Evolutionary conservation across 2,113 vertebrate species (phyloP).

Genomic region (Scartelaos histophorus): DNA sequence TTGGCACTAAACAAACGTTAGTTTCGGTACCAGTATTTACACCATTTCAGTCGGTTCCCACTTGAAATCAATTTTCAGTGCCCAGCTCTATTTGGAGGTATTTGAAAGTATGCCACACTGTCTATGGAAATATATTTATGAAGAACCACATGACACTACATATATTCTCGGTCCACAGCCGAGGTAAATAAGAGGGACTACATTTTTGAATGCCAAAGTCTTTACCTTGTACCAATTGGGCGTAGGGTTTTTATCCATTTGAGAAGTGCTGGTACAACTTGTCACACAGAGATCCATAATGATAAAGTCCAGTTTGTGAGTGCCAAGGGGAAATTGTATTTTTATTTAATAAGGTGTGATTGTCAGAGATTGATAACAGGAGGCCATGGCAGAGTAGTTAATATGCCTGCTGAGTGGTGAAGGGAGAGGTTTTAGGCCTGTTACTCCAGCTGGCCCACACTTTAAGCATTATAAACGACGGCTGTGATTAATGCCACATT

Average conservation of each 20-base stretch:
- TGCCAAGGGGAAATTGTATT: slow-evolving; percentile 60
- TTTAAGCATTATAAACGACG: slow-evolving; percentile 68
- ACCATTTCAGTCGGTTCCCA: too few relatives aligned
- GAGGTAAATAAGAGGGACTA: too few relatives aligned
- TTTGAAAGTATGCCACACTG: too few relatives aligned
- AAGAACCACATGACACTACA: too few relatives aligned
- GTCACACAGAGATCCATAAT: slow-evolving; percentile 39
- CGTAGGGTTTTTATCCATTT: slow-evolving; percentile 8
- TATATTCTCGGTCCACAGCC: too few relatives aligned
- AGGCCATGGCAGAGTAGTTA: slow-evolving; percentile 63
- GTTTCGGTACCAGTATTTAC: too few relatives aligned
- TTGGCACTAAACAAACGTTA: too few relatives aligned
- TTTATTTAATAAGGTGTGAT: slow-evolving; percentile 72
- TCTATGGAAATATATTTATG: too few relatives aligned
- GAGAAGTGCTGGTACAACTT: slow-evolving; percentile 23
- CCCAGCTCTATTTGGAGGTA: too few relatives aligned
- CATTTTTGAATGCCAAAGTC: too few relatives aligned
- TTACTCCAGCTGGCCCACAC: slow-evolving; percentile 54
- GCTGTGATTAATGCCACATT: slow-evolving; percentile 65
- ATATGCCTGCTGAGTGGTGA: slow-evolving; percentile 68
- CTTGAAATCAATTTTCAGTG: too few relatives aligned
- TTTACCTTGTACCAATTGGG: too few relatives aligned
- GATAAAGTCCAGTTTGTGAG: slow-evolving; percentile 39
- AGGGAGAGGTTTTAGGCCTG: slow-evolving; percentile 45
- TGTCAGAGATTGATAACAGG: slow-evolving; percentile 68